Evolutionary conservation across 2,113 vertebrate species (phyloP), one percentile per base, ranked within the genome.

Genomic region (Actenoides hombroni): DNA sequence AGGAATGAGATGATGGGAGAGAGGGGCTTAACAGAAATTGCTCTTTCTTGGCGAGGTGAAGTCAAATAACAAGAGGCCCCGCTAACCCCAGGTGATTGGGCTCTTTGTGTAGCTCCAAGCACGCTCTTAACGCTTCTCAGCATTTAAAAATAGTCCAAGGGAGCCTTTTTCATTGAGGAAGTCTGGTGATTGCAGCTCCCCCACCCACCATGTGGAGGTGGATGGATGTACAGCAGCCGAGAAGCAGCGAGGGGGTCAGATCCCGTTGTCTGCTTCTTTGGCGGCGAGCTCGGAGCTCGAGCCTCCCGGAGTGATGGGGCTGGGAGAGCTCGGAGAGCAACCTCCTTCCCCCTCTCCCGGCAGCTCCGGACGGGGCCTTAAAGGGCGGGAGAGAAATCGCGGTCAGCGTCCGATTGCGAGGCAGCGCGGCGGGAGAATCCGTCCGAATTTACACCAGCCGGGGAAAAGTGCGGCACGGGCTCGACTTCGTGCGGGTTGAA

Each of bases 61-160:
- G 93, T 60, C 90, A 73, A 83, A 92, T 59, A 67, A 80, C 68
- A 39, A 87, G 95, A 90, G 65, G 83, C 86, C 44, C 39, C 90
- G 6, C 75, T 63, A 49, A 73, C 65, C 60, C 75, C 86, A 87
- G 92, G 89, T 91, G 88, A 80, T 88, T 26, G 79, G 79, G 76
- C 78, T 89, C 93, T 97, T 95, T 97, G 94, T 97, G 94, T 92
- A 25, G 77, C 85, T 92, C 73, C 93, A 81, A 91, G 88, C 88
- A 57, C 5, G 80, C 95, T 93, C 86, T 16, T 6, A 83, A 60
- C 14, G 77, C 82, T 91, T 65, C 6, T 24, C 88, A 57, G 94
- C 85, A n/a, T 92, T 93, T 85, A 87, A 90, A 94, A 94, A 96
- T 91, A 94, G 84, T 92, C 92, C 67, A 7, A 89, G 88, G 83